Base-by-base conservation (phyloP, 2,888 invertebrate genomes). In the Brachypalpus laphriformis region DNA sequence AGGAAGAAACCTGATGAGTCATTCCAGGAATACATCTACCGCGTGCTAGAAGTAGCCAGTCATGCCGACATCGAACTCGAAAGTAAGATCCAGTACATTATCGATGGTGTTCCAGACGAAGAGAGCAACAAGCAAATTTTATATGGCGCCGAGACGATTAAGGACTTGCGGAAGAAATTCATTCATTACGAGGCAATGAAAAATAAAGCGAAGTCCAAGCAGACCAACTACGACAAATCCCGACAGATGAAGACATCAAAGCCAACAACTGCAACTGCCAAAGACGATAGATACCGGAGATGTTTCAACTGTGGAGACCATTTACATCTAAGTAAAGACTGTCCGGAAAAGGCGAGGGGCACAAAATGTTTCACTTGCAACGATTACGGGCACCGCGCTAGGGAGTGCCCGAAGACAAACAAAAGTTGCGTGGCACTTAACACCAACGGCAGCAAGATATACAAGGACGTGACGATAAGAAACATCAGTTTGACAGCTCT, bases 41-140 rank as follows among this genome's bases (percentile, higher is more conserved):
- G 57, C 6, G 47, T 63, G 16, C 22, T 45, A 20, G 72, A 89
- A 86, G 86, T 90, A 28, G 89, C 87, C 34, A 87, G 83, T 57
- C 83, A 88, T 51, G 89, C 83, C 0, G 83, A 82, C 11, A 83
- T 51, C 6, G 65, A 75, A 14, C 16, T 75, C 9, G 40, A 75
- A 11, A 42, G 42, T 11, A 63, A 75, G 20, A 65, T 65, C 14
- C 75, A 72, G n/a, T 61, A 72, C 11, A 59, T 72, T 20, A 61
- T 72, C 45, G 59, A 72, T 16, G 71, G 57, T 14, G 51, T 51
- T 25, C 25, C 25, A 7, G n/a, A 51, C n/a, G n/a, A 25, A 9
- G 49, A 37, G 3, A 3, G 34, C 5, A 18, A 34, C 37, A 34
- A 59, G 8, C 11, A 14, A 37, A 59, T 59, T 37, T 18, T 59